A percentile compares a stretch with the other conserved stretches of the same genome.
phyloP scores from a whole-genome alignment of 2,888 invertebrate genomes.

The Lithodes maja region DNA sequence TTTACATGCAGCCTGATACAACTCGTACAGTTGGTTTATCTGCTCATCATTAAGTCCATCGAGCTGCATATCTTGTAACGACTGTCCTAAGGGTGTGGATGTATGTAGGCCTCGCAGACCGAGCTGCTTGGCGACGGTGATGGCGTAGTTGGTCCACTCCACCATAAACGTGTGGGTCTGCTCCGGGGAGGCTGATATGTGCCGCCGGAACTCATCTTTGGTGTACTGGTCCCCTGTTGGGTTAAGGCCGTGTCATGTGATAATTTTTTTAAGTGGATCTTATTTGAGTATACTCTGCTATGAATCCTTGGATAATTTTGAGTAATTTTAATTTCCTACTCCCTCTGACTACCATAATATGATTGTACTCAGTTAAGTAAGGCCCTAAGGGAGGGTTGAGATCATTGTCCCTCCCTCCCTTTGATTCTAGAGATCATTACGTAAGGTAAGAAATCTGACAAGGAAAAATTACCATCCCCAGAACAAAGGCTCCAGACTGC shows the following conservation, averaged over 20 bases:
- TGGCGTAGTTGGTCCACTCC: slow-evolving; percentile 93
- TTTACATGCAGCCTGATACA: slow-evolving; percentile 79
- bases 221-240: slow-evolving; percentile 82
- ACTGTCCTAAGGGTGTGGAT: slow-evolving; percentile 79
- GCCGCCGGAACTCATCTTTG: slow-evolving; percentile 88
- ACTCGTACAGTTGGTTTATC: slow-evolving; percentile 87
- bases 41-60: slow-evolving; percentile 88
- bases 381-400: no score
- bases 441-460: no score
- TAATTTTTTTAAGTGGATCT: no score
- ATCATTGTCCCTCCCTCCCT: no score
- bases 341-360: no score
- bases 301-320: no score
- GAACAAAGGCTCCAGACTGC: no score
- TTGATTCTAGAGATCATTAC: no score
- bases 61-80: slow-evolving; percentile 80
- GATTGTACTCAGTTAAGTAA: no score
- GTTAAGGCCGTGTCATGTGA: not conserved
- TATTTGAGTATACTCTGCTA: no score
- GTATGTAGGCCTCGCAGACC: slow-evolving; percentile 80
- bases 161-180: slow-evolving; percentile 86
- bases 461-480: no score
- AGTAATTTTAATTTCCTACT: no score
- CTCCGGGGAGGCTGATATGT: slow-evolving; percentile 82
- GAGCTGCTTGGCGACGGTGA: slow-evolving; percentile 84